Evolutionary conservation across 2,113 vertebrate genomes (phyloP).

Genomic region (Melanostigma gelatinosum): DNA sequence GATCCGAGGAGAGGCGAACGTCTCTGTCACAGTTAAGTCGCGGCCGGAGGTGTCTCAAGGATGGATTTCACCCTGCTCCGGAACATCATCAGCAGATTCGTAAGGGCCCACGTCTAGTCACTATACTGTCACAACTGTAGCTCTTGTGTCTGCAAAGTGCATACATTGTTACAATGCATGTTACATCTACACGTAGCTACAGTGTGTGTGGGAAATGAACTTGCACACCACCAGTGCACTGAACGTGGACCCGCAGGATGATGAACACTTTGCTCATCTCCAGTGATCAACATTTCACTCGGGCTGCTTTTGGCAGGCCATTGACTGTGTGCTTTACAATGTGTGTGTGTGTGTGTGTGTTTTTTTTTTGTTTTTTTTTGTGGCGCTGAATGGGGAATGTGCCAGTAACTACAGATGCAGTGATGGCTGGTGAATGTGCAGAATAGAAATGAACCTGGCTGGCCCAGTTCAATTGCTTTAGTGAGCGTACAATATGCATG

Average conservation of each 20-base stretch:
- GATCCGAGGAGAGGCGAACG: conserved; percentile 56
- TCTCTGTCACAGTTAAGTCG: conserved; percentile 48
- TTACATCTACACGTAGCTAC: background rate
- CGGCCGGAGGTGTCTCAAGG: conserved; percentile 61
- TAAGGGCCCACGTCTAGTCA: conserved; percentile 67
- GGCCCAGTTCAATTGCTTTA: conserved; percentile 50
- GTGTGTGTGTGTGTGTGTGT: background rate
- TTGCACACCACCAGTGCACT: background rate
- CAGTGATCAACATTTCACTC: conserved; percentile 34
- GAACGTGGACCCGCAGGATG: background rate
- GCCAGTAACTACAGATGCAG: conserved; percentile 64
- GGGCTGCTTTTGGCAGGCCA: conserved; percentile 26
- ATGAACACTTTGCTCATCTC: conserved; percentile 30
- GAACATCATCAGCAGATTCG: conserved; percentile 82
- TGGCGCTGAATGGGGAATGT: conserved; percentile 68
- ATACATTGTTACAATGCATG: background rate
- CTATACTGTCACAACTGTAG: conserved; percentile 49
- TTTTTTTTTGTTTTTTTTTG: conserved; percentile 21
- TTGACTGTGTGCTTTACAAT: conserved; percentile 35
- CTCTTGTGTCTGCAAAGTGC: conserved; percentile 27
- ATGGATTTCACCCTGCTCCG: conserved; percentile 82
- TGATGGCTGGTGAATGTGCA: conserved; percentile 53
- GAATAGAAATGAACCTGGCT: conserved; percentile 70
- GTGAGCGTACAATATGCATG: conserved; percentile 30
- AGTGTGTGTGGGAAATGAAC: background rate